Base-by-base conservation (phyloP, 2,888 invertebrate genomes). In the Ophion ventricosus region DNA sequence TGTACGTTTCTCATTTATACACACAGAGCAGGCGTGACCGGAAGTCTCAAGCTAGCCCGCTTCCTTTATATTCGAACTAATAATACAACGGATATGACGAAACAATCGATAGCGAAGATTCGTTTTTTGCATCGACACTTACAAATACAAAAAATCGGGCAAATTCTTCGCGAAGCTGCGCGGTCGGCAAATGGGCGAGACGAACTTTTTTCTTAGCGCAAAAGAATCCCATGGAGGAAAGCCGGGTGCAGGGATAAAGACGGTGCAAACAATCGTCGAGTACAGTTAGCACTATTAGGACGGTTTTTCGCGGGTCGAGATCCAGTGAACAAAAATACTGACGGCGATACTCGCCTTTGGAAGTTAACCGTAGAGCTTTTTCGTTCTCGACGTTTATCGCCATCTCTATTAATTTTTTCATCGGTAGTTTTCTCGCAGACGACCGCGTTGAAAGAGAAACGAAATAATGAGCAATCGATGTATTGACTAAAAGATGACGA, bases 31-130 rank as follows among this genome's bases (percentile, higher is more conserved):
- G 78, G 82, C 59, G 74, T 80, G 70, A 73, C 77, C 82, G 85
- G 82, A 81, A 85, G 78, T 83, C 69, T 69, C 11, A 29, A 63
- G 11, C 72, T 64, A 73, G 61, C 40, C 69, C 43, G 79, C 64
- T 29, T 25, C 59, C 49, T 76, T 77, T 76, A 70, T 79, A 70
- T 61, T 66, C 77, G 64, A 73, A 84, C 77, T 76, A 77, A 81
- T 84, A 73, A 72, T 40, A 57, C 49, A 29, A 40, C 29, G 67
- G 43, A 49, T 49, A 25, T 43, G 14, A 43, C 43, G 43, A 43
- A 56, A 76, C 61, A 69, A 80, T 80, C 40, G 73, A 76, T 66
- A 59, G 26, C 59, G 20, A 76, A 69, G 49, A 81, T 64, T 69
- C 49, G 77, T 57, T 49, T 49, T 26, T 56, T 43, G 29, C 25